Conservation (phyloP, 2,888 invertebrate genomes). For the Emesis furor region DNA sequence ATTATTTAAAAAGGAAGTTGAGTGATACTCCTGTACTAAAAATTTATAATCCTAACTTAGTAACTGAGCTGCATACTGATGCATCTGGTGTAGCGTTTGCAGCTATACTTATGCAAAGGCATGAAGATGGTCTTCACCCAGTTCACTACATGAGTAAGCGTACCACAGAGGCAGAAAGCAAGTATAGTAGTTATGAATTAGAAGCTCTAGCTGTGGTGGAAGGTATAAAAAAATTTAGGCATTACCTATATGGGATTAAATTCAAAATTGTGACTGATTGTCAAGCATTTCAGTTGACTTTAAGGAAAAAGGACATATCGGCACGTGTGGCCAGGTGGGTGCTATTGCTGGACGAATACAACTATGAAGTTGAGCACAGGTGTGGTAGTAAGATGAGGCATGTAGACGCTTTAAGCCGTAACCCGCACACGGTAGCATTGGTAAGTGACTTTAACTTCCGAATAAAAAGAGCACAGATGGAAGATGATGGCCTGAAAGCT, state of each 20-base stretch:
- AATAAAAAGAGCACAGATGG: constrained; percentile 56
- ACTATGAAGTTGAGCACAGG: background rate
- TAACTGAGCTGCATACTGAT: constrained; percentile 74
- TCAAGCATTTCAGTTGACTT: constrained; percentile 44
- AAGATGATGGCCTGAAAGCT: constrained; percentile 64
- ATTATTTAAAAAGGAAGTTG: constrained; percentile 62
- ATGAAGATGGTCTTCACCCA: constrained; percentile 59
- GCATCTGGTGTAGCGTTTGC: constrained; percentile 63
- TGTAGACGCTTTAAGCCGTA: constrained; percentile 17
- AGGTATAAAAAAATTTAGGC: constrained; percentile 71
- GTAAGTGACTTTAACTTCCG: constrained; percentile 34
- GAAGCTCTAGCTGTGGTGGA: constrained; percentile 72
- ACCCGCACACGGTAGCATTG: constrained; percentile 1
- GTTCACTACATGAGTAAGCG: constrained; percentile 68
- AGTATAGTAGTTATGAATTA: constrained; percentile 73
- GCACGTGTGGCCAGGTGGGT: constrained; percentile 60
- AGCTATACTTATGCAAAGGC: constrained; percentile 66
- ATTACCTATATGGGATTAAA: constrained; percentile 69
- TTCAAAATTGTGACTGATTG: constrained; percentile 71
- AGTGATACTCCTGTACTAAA: constrained; percentile 58
- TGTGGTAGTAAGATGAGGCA: constrained; percentile 2
- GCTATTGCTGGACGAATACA: constrained; percentile 17
- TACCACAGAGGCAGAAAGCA: constrained; percentile 60
- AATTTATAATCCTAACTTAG: constrained; percentile 55
- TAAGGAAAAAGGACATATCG: constrained; percentile 50